These are phyloP conservation scores for Choristoneura rosaceana DNA, from an alignment of 2,888 invertebrate genomes.

Conservation along the genomic window DNA sequence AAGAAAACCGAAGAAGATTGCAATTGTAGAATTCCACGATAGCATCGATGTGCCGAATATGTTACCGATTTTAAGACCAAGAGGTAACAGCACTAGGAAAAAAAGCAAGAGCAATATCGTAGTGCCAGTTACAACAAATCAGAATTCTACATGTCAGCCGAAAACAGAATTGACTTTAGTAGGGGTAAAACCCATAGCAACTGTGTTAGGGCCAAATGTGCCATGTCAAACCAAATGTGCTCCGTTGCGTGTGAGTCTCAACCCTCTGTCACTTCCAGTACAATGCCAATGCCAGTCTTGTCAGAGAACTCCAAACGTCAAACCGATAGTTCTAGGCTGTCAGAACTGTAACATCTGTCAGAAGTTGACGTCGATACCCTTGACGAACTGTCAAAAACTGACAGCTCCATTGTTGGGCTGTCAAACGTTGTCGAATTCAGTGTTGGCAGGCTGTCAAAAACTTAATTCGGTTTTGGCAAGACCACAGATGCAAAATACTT, in stretches of 20 bases:
- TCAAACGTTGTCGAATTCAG: constrained; percentile 10
- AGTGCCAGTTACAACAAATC: background rate
- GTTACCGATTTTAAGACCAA: constrained; percentile 48
- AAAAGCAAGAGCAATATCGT: constrained; percentile 4
- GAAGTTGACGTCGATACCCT: background rate
- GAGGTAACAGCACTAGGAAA: background rate
- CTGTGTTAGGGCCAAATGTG: background rate
- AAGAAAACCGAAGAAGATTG: constrained; percentile 4
- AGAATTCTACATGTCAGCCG: background rate
- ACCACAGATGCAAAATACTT: constrained; percentile 51
- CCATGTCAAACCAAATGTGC: constrained; percentile 3
- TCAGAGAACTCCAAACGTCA: constrained; percentile 2
- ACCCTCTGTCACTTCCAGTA: background rate
- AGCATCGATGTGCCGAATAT: constrained; percentile 41
- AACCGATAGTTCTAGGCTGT: constrained; percentile 15
- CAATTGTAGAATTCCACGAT: constrained; percentile 22
- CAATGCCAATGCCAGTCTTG: background rate
- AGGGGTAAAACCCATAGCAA: constrained; percentile 5
- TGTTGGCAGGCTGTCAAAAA: background rate
- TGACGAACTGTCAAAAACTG: constrained; percentile 27
- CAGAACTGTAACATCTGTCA: constrained; percentile 30
- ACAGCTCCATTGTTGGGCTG: background rate
- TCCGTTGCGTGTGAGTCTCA: background rate
- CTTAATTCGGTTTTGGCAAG: background rate
- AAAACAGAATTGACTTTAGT: background rate